phyloP scores from a whole-genome alignment of 2,888 invertebrate genomes.

The Dryococelus australis region DNA sequence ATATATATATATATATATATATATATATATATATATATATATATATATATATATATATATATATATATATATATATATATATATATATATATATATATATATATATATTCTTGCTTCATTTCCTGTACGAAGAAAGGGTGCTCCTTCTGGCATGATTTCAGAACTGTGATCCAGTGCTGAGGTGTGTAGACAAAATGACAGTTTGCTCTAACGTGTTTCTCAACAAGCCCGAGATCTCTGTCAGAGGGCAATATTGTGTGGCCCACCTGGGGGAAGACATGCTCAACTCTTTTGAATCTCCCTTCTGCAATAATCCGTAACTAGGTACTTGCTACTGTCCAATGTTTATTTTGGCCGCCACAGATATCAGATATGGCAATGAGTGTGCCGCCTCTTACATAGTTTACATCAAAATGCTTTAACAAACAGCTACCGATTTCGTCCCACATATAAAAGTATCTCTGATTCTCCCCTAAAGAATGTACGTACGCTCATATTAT shows the following conservation, averaged over 20 bases:
- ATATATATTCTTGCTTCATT: too few relatives aligned
- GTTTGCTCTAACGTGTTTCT: not conserved
- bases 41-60: too few relatives aligned
- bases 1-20: too few relatives aligned
- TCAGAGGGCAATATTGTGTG: not conserved
- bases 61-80: too few relatives aligned
- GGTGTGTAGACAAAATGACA: not conserved
- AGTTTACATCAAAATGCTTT: conserved; percentile 29
- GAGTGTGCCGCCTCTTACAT: conserved; percentile 27
- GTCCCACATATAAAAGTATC: conserved; percentile 35
- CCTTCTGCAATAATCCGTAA: not conserved
- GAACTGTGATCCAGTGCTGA: not conserved
- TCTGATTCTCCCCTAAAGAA: conserved; percentile 26
- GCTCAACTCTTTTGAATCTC: not conserved
- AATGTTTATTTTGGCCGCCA: not conserved
- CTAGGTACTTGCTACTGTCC: not conserved
- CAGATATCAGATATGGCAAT: conserved; percentile 34
- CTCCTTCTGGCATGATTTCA: not conserved
- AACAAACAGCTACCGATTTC: conserved; percentile 34
- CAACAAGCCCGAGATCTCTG: not conserved
- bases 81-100: too few relatives aligned
- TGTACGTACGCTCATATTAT: conserved; percentile 30
- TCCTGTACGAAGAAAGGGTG: not conserved
- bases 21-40: too few relatives aligned
- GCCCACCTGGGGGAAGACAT: not conserved